phyloP scores from a whole-genome alignment of 2,113 vertebrate species.

The Corvus moneduloides region DNA sequence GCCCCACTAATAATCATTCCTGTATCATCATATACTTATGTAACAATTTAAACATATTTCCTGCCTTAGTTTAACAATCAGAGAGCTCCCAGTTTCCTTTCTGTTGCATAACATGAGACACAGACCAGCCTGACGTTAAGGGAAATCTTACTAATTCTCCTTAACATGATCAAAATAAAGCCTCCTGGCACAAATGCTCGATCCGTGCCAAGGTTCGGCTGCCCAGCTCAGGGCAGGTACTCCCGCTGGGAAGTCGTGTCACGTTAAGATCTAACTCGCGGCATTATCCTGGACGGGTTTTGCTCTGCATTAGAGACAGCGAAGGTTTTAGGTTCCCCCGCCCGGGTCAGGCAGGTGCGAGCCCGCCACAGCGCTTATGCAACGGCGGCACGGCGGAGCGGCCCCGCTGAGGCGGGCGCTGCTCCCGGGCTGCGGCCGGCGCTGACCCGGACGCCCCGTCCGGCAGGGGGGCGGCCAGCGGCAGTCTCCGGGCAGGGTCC shows the following conservation, averaged over 20 bases:
- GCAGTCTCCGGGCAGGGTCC: not conserved
- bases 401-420: not conserved
- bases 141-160: not conserved
- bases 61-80: not conserved
- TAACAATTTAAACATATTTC: conserved; percentile 3
- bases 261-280: not conserved
- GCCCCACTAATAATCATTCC: not conserved
- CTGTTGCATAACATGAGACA: not conserved
- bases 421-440: not conserved
- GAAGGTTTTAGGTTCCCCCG: not conserved
- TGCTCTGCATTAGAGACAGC: not conserved
- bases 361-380: not conserved
- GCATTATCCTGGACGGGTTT: not conserved
- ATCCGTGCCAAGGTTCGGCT: not conserved
- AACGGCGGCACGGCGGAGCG: not conserved
- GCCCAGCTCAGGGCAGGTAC: too few species aligned
- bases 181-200: not conserved
- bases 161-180: not conserved
- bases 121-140: not conserved
- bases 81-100: not conserved
- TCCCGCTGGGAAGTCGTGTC: rapidly evolving
- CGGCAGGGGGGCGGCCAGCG: not conserved
- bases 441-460: not conserved
- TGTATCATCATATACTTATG: not conserved
- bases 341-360: not conserved